A percentile compares a stretch with the other conserved stretches of the same genome.
These are phyloP conservation scores for Lasioglossum albipes DNA, from an alignment of 1,140 invertebrate species.

Conservation along the genomic window DNA sequence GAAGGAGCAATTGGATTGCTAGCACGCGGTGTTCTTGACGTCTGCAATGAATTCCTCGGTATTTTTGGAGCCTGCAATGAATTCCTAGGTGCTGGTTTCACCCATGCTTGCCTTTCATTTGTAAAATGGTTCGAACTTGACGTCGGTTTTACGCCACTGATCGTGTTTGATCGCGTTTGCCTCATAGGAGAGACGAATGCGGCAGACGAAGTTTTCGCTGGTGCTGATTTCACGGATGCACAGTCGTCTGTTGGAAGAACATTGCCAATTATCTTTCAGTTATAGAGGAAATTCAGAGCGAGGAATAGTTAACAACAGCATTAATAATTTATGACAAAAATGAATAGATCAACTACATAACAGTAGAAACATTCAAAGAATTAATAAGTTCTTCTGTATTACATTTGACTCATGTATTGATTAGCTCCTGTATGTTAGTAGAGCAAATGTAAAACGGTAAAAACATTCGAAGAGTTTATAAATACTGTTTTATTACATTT, in stretches of 20 bases:
- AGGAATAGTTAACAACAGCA: too few relatives aligned
- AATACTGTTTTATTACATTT: too few relatives aligned
- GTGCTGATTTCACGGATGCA: slow-evolving; percentile 17
- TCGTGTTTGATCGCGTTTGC: not conserved
- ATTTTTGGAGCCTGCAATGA: not conserved
- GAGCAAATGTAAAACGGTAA: too few relatives aligned
- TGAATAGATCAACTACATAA: too few relatives aligned
- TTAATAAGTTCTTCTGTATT: too few relatives aligned
- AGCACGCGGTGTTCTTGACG: not conserved
- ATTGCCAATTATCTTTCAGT: not conserved
- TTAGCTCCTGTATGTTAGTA: too few relatives aligned
- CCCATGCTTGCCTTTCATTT: not conserved
- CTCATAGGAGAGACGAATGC: not conserved
- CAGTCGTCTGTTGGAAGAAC: slow-evolving; percentile 1
- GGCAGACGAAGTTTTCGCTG: not conserved
- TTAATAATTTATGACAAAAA: too few relatives aligned
- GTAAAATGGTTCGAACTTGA: not conserved
- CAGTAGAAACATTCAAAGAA: too few relatives aligned
- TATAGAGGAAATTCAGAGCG: too few relatives aligned
- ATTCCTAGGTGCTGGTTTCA: not conserved
- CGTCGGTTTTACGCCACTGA: not conserved
- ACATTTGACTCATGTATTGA: too few relatives aligned
- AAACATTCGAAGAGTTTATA: too few relatives aligned
- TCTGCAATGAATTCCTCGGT: not conserved
- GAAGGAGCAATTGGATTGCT: not conserved